These are phyloP conservation scores for Mesembrinibis cayennensis DNA, from an alignment of 2,113 vertebrate species.

Conservation along the genomic window DNA sequence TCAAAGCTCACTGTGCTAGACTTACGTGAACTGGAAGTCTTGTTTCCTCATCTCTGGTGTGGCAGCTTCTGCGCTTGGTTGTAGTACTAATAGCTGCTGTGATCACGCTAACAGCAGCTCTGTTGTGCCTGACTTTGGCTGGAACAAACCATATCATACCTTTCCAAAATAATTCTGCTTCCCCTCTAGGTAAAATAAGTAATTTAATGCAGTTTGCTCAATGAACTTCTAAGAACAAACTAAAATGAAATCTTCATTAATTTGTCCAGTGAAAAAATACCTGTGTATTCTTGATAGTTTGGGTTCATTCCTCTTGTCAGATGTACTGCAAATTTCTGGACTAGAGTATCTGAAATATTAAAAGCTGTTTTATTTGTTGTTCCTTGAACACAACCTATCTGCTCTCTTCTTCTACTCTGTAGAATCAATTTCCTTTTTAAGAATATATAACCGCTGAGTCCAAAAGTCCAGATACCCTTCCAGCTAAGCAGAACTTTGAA, in stretches of 20 bases:
- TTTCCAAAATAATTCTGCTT: background rate
- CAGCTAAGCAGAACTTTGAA: background rate
- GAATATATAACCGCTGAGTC: background rate
- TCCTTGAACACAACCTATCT: background rate
- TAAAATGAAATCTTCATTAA: background rate
- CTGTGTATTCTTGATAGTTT: background rate
- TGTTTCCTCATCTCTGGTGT: background rate
- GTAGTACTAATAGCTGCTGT: background rate
- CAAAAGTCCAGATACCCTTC: background rate
- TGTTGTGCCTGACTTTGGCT: background rate
- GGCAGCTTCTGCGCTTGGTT: background rate
- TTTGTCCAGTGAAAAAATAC: background rate
- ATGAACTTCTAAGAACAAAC: background rate
- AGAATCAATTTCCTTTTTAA: background rate
- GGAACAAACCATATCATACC: background rate
- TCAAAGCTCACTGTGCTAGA: background rate
- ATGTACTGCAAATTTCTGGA: background rate
- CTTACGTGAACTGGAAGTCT: background rate
- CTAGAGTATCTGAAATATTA: background rate
- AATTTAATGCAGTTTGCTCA: background rate
- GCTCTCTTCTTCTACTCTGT: background rate
- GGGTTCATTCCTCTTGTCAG: background rate
- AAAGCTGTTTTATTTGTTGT: background rate
- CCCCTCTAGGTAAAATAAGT: background rate
- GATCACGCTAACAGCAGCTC: background rate